phyloP scores from a whole-genome alignment of 2,888 invertebrate genomes.

The Apamea sordens region DNA sequence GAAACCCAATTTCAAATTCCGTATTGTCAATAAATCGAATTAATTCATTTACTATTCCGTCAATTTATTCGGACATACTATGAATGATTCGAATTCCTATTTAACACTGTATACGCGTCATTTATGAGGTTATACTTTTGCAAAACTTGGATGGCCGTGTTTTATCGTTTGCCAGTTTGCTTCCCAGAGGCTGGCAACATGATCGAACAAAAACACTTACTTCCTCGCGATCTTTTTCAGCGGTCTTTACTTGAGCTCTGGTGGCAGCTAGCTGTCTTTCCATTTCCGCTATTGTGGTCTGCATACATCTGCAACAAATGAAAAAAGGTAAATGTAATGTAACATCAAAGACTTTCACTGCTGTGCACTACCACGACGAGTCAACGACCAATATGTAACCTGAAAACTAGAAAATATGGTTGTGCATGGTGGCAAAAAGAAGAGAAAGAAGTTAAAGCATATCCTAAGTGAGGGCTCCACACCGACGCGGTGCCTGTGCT shows the following conservation, averaged over 20 bases:
- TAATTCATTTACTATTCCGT: background rate
- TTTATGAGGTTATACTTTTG: background rate
- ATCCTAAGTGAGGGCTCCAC: no score
- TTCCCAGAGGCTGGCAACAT: background rate
- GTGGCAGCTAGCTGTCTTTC: slow-evolving; percentile 92
- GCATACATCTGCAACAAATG: slow-evolving; percentile 86
- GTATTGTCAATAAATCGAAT: background rate
- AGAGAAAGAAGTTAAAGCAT: background rate
- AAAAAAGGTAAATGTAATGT: background rate
- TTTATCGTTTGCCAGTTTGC: background rate
- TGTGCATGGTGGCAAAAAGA: background rate
- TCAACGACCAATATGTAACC: no score
- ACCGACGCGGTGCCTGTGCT: background rate
- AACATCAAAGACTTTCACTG: background rate
- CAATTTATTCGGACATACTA: background rate
- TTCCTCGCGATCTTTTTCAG: slow-evolving; percentile 93
- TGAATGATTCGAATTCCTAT: background rate
- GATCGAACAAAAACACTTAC: slow-evolving; percentile 66
- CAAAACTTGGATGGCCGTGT: background rate
- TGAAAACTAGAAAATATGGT: background rate
- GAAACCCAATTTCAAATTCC: background rate
- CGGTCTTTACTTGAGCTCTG: slow-evolving; percentile 91
- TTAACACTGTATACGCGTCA: background rate
- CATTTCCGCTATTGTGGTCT: slow-evolving; percentile 92
- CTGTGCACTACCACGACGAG: no score